Evolutionary conservation across 2,888 invertebrate genomes (phyloP).

Genomic region (Lasius platythorax): DNA sequence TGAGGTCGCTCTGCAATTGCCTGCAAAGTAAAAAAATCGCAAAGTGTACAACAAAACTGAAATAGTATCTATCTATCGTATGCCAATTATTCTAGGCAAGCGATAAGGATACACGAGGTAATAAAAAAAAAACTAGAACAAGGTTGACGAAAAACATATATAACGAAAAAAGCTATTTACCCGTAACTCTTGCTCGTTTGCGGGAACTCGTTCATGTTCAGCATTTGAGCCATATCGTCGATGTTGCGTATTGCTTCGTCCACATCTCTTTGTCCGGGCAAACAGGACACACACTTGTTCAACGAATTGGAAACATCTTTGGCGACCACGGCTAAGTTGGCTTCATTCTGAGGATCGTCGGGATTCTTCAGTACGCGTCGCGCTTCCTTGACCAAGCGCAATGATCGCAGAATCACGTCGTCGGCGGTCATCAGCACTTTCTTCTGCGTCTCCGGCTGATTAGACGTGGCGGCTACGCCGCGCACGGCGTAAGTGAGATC

Average conservation of each 20-base stretch:
- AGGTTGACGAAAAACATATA: background rate
- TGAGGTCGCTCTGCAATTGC: constrained; percentile 94
- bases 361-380: constrained; percentile 91
- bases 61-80: constrained; percentile 24
- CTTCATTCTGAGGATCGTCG: constrained; percentile 87
- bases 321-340: constrained; percentile 91
- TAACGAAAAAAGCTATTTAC: constrained; percentile 81
- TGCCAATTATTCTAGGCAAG: constrained; percentile 9
- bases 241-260: constrained; percentile 95
- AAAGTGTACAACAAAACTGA: background rate
- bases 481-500: constrained; percentile 92
- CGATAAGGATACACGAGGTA: constrained; percentile 3
- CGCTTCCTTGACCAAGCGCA: constrained; percentile 93
- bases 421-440: constrained; percentile 91
- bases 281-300: constrained; percentile 92
- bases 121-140: background rate
- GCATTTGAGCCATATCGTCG: constrained; percentile 91
- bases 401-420: constrained; percentile 93
- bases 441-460: constrained; percentile 87
- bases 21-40: constrained; percentile 82
- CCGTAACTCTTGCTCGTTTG: constrained; percentile 91
- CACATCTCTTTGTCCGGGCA: constrained; percentile 98
- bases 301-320: constrained; percentile 90
- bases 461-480: constrained; percentile 92
- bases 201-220: constrained; percentile 92